These are phyloP conservation scores for Chaetura pelagica DNA, from an alignment of 2,113 vertebrate species.

Conservation along the genomic window DNA sequence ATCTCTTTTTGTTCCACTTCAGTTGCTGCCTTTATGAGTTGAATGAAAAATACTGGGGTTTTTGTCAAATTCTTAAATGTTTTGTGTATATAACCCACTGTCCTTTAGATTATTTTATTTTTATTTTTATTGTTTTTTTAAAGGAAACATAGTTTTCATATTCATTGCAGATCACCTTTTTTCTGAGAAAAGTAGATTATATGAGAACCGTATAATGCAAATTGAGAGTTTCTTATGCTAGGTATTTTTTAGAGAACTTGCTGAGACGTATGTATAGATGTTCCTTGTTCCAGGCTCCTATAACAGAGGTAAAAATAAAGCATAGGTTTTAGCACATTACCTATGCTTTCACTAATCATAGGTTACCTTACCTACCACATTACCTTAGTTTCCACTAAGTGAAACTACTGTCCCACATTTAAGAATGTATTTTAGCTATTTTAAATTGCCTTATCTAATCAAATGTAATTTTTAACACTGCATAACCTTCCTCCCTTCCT, in stretches of 20 bases:
- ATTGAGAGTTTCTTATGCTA: neutral
- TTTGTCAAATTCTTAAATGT: neutral
- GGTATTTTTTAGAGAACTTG: neutral
- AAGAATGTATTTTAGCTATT: neutral
- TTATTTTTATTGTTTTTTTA: neutral
- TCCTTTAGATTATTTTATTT: accelerated
- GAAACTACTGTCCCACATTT: neutral
- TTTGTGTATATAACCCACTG: neutral
- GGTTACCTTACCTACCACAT: too few relatives aligned
- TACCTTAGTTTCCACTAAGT: neutral
- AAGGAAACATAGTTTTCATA: neutral
- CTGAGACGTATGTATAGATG: neutral
- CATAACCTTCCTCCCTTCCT: neutral
- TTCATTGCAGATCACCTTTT: neutral
- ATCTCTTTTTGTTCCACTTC: neutral
- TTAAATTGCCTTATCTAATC: neutral
- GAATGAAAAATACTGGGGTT: neutral
- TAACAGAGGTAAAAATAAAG: neutral
- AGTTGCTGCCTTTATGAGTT: neutral
- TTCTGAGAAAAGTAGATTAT: neutral
- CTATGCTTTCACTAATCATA: neutral
- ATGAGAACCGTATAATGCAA: neutral
- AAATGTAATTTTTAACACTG: neutral
- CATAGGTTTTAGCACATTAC: neutral
- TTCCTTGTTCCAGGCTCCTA: neutral